phyloP scores from a whole-genome alignment of 1,140 invertebrate genomes.

The Sarcophaga bullata region DNA sequence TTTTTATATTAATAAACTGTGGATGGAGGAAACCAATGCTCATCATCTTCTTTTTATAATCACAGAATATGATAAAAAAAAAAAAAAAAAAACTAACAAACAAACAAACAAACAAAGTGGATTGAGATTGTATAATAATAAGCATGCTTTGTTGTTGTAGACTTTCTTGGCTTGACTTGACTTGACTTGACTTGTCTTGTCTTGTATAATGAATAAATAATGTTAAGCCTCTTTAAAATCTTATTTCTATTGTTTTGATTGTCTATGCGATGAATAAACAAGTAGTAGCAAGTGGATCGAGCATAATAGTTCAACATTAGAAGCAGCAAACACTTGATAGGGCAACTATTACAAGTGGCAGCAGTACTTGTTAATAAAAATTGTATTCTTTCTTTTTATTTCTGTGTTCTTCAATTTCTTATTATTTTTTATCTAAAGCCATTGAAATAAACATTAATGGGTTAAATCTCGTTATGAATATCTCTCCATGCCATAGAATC shows the following conservation, averaged over 20 bases:
- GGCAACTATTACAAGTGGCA: background rate
- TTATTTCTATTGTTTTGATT: slow-evolving; percentile 17
- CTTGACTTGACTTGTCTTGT: too few relatives aligned
- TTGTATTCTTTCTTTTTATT: background rate
- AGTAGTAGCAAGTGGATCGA: background rate
- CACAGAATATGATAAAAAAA: background rate
- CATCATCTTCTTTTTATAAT: too few relatives aligned
- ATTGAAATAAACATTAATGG: background rate
- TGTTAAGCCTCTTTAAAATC: background rate
- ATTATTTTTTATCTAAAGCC: background rate
- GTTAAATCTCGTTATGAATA: background rate
- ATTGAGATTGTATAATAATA: background rate
- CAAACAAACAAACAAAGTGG: background rate
- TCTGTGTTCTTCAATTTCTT: too few relatives aligned
- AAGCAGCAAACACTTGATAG: background rate
- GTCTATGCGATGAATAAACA: background rate
- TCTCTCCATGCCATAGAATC: background rate
- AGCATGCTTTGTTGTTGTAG: background rate
- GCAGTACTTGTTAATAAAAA: background rate
- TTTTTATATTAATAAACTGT: too few relatives aligned
- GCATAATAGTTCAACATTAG: slow-evolving; percentile 8
- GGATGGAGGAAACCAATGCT: too few relatives aligned
- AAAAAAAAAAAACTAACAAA: background rate
- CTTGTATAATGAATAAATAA: background rate
- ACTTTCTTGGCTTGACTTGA: background rate